Evolutionary conservation across 2,888 invertebrate genomes (phyloP), one percentile per base, ranked within the genome.

Genomic region (Thecophora atra): DNA sequence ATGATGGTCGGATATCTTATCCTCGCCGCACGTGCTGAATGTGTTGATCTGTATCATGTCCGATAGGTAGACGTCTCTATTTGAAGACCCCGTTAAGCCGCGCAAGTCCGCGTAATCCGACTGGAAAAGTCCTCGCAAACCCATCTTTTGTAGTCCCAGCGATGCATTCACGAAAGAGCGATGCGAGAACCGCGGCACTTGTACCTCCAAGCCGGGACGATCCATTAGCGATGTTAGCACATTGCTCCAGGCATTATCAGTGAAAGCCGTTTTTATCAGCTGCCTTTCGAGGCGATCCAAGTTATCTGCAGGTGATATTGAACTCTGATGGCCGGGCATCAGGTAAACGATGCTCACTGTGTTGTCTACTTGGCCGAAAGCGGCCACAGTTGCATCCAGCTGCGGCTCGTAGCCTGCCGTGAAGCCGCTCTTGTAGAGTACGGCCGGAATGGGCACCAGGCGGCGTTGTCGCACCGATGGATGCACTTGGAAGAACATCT

Each of bases 281-380:
- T 92, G 89, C 73, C 90, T 90, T 81, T 95, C 94, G 0, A 95
- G 87, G 17, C 91, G 89, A 70, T 93, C 91, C 72, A 95, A 87
- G 72, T 93, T 94, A 80, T 95, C 94, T 0, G 93, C 93, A 0
- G 93, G 92, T 2, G 93, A 93, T 0, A 92, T 89, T 70, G 92
- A 91, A 30, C 94, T 94, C 86, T 94, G 94, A 82, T 94, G 94
- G 0, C 95, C 95, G 0, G 96, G 95, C 88, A 96, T 91, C 0
- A 95, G 89, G 77, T 95, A 92, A 56, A 96, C 89, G 0, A 93
- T 92, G 80, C 94, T 94, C 0, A 95, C 89, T 0, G 91, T 88
- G 67, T 93, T 91, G 75, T 91, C 90, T 37, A 90, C 89, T 42
- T 89, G 90, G 13, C 94, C 94, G 67, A 96, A 87, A 11, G 94